These are phyloP conservation scores for Philopedon plagiatum DNA, from an alignment of 2,888 invertebrate species.

Conservation along the genomic window DNA sequence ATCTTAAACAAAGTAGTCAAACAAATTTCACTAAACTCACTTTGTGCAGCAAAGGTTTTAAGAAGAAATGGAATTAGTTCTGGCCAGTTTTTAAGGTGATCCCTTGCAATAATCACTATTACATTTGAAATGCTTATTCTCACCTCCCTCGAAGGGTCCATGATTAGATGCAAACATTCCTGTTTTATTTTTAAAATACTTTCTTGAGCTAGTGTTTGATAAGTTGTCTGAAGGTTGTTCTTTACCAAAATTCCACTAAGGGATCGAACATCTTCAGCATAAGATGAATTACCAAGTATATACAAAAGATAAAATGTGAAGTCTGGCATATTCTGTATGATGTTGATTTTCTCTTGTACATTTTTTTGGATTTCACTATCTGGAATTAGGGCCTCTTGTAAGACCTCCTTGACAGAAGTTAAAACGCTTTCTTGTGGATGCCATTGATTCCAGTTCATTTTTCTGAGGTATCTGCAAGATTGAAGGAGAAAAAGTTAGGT, in stretches of 20 bases:
- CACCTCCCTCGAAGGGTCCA: slow-evolving; percentile 94
- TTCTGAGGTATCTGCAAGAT: slow-evolving; percentile 50
- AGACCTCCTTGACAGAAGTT: slow-evolving; percentile 93
- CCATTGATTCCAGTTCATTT: slow-evolving; percentile 81
- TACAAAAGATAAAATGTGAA: slow-evolving; percentile 99
- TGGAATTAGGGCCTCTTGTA: slow-evolving; percentile 98
- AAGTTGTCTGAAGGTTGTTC: slow-evolving; percentile 95
- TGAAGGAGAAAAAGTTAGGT: slow-evolving; percentile 51
- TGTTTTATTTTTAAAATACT: slow-evolving; percentile 93
- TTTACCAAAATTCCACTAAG: slow-evolving; percentile 97
- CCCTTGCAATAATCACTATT: slow-evolving; percentile 96
- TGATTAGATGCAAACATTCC: slow-evolving; percentile 94
- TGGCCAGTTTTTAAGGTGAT: slow-evolving; percentile 91
- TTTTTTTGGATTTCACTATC: slow-evolving; percentile 95
- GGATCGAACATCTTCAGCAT: slow-evolving; percentile 97
- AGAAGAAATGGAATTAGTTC: slow-evolving; percentile 92
- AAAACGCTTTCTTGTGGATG: slow-evolving; percentile 96
- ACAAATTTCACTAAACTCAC: slow-evolving; percentile 96
- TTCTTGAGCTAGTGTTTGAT: slow-evolving; percentile 88
- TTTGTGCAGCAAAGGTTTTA: slow-evolving; percentile 90
- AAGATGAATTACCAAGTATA: slow-evolving; percentile 93
- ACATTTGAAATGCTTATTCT: slow-evolving; percentile 97
- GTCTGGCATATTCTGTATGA: slow-evolving; percentile 96
- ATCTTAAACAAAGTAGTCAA: slow-evolving; percentile 98
- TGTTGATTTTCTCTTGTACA: slow-evolving; percentile 98